Base-by-base conservation (phyloP, 2,797 vertebrate genomes). In the Zalophus californianus region DNA sequence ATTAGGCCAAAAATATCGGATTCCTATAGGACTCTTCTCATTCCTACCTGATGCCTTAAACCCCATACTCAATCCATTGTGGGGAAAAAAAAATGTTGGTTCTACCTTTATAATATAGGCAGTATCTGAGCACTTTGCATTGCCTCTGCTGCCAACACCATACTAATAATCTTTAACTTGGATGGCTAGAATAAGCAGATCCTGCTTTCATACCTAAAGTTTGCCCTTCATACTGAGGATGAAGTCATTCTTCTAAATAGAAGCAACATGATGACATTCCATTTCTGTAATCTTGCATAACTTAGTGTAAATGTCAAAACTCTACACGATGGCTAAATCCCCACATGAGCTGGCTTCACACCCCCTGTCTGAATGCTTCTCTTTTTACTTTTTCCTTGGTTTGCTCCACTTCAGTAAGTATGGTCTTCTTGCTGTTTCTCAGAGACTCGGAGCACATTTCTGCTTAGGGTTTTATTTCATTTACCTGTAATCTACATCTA, bases 51-150 rank as follows among this genome's bases (percentile, higher is more conserved):
- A 86, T 5, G 21, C 4, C 10, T 32, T 80, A 80, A 93, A 73
- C 7, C 0, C 2, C 4, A 50, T 27, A 58, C 7, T 58, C 21
- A 75, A 10, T 29, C 16, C 2, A 75, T 5, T 11, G 11, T 7
- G 18, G 23, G 35, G 35, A 16, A 77, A 25, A 72, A 77, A 72
- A 84, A 7, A 29, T 48, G 41, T n/a, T 21, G 10, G 18, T 52
- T 82, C 52, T 82, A n/a, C 20, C 7, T 72, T 94, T 18, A 83
- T 23, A 73, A 21, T 25, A 11, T 21, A 64, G 15, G 14, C n/a
- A 41, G 12, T 66, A 48, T 29, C 29, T 41, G 14, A 73, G 23
- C 11, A n/a, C 11, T 14, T 83, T 54, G n/a, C 52, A 23, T n/a
- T 52, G 12, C 8, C 5, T 44, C 21, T 38, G 16, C 50, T 70